Conservation (phyloP, 2,113 vertebrate species). For the Ceratotherium simum region DNA sequence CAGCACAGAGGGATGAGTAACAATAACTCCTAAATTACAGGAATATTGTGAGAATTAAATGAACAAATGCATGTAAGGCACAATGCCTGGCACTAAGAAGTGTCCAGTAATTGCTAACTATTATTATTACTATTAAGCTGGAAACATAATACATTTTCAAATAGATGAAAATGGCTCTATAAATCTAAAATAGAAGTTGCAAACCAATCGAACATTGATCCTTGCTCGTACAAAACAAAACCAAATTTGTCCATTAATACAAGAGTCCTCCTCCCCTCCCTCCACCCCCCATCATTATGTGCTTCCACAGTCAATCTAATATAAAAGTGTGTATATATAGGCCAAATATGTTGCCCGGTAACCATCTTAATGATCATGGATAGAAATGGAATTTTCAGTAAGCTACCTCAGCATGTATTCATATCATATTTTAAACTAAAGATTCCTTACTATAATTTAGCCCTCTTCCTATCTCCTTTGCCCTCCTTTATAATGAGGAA, state of each 20-base stretch:
- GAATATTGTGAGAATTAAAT: neutral
- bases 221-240: neutral
- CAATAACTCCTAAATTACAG: neutral
- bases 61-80: neutral
- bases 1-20: neutral
- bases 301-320: neutral
- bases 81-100: neutral
- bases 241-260: neutral
- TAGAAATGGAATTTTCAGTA: slow-evolving; percentile 7
- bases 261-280: neutral
- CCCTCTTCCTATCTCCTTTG: neutral
- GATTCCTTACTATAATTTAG: neutral
- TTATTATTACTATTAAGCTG: neutral
- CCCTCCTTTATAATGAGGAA: neutral
- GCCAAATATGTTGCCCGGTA: neutral
- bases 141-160: neutral
- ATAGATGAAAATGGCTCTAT: neutral
- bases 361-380: neutral
- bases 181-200: neutral
- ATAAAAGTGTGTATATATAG: neutral
- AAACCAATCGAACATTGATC: neutral
- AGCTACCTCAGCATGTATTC: neutral
- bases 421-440: neutral
- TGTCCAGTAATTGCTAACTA: neutral
- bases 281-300: too few species aligned